phyloP scores from a whole-genome alignment of 2,888 invertebrate species.

The Netelia fuscicornis region DNA sequence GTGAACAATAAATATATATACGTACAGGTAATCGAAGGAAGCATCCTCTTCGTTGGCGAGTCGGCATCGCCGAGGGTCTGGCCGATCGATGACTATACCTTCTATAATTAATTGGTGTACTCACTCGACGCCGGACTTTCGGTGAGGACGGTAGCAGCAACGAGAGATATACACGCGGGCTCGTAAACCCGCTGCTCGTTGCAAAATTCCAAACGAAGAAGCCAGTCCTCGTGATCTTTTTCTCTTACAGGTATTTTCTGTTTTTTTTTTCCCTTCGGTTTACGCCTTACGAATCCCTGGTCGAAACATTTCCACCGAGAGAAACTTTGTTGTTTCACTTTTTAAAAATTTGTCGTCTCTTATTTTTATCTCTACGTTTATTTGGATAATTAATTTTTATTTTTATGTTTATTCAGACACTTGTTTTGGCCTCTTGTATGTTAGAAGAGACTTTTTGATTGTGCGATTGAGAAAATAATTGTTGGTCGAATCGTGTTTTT shows the following conservation, averaged over 20 bases:
- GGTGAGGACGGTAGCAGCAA: slow-evolving; percentile 27
- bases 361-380: no score
- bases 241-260: neutral
- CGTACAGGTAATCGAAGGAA: slow-evolving; percentile 13
- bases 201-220: slow-evolving; percentile 35
- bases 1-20: neutral
- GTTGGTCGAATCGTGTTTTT: no score
- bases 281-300: neutral
- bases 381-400: no score
- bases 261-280: slow-evolving; percentile 10
- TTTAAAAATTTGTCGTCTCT: no score
- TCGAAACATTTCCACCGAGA: no score
- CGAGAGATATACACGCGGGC: neutral
- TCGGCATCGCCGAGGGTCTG: slow-evolving; percentile 62
- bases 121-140: slow-evolving; percentile 41
- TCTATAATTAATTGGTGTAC: slow-evolving; percentile 66
- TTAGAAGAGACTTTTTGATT: no score
- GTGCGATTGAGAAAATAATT: no score
- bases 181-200: slow-evolving; percentile 19
- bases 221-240: slow-evolving; percentile 2
- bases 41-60: slow-evolving; percentile 43
- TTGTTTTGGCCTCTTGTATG: no score
- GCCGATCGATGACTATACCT: slow-evolving; percentile 64
- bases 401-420: no score
- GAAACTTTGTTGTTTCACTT: no score